A percentile compares a stretch with the other conserved stretches of the same genome.
Evolutionary conservation across 2,797 vertebrate genomes (phyloP).

Genomic region (Micropoecilia bifurca): DNA sequence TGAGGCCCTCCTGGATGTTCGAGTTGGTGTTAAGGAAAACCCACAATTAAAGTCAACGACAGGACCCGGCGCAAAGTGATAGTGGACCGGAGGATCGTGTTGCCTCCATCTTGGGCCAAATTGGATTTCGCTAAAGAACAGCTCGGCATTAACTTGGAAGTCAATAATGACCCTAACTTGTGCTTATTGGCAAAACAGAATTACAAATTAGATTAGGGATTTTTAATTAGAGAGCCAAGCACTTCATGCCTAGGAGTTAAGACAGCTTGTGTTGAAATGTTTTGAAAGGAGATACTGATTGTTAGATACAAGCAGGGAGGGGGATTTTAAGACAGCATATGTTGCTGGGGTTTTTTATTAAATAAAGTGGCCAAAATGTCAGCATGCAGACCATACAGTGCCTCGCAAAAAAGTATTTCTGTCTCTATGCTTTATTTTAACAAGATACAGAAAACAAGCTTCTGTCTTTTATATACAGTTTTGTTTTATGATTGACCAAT

Average conservation of each 20-base stretch:
- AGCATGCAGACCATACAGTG: neutral
- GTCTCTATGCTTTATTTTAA: neutral
- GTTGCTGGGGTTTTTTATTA: neutral
- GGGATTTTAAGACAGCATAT: conserved; percentile 67
- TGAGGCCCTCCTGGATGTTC: conserved; percentile 93
- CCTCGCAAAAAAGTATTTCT: neutral
- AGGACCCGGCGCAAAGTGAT: conserved; percentile 66
- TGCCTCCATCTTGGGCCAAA: conserved; percentile 72
- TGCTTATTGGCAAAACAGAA: conserved; percentile 84
- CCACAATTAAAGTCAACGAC: conserved; percentile 59
- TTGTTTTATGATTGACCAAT: neutral
- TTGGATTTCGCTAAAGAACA: conserved; percentile 80
- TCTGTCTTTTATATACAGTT: neutral
- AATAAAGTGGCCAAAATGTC: neutral
- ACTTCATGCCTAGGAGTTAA: conserved; percentile 75
- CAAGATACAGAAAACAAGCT: neutral
- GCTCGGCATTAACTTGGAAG: conserved; percentile 78
- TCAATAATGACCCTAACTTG: conserved; percentile 84
- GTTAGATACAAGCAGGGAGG: conserved; percentile 53
- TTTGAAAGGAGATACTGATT: conserved; percentile 63
- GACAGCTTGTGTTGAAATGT: conserved; percentile 76
- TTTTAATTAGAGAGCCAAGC: conserved; percentile 83
- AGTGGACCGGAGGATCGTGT: conserved; percentile 75
- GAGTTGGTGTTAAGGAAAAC: conserved; percentile 80
- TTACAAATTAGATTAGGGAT: conserved; percentile 83